A percentile compares a stretch with the other conserved stretches of the same genome.
These are phyloP conservation scores for Mesorhabditis belari DNA, from an alignment of 2,888 invertebrate species.

Conservation along the genomic window DNA sequence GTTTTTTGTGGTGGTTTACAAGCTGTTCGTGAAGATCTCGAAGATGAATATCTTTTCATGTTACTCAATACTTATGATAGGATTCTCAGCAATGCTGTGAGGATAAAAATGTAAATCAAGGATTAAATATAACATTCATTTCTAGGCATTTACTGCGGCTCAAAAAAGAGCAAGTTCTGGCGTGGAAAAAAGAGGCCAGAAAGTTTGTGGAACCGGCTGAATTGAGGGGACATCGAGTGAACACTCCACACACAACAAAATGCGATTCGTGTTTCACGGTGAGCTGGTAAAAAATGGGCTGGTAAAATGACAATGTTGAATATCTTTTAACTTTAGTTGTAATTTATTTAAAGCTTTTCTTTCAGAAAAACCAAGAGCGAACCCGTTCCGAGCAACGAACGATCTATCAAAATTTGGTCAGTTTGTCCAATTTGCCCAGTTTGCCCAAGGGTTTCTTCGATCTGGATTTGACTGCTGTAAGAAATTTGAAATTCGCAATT, in stretches of 20 bases:
- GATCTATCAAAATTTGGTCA: background rate
- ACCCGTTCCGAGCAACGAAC: background rate
- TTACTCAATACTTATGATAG: slow-evolving; percentile 68
- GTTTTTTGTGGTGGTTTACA: slow-evolving; percentile 15
- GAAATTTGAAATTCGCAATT: no score
- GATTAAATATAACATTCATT: no score
- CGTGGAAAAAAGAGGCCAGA: slow-evolving; percentile 24
- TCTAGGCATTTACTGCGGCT: slow-evolving; percentile 54
- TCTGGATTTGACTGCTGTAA: no score
- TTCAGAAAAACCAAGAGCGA: background rate
- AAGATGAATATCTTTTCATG: slow-evolving; percentile 64
- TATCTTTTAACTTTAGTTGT: no score
- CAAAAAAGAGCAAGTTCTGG: slow-evolving; percentile 41
- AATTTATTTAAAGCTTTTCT: no score
- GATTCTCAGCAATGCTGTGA: slow-evolving; percentile 65
- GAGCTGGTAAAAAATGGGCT: background rate
- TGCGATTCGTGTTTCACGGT: slow-evolving; percentile 16
- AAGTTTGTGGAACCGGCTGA: slow-evolving; percentile 19
- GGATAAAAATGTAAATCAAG: no score
- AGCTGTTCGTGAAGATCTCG: slow-evolving; percentile 56
- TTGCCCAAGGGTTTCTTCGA: no score
- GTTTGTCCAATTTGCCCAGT: background rate
- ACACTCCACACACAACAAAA: slow-evolving; percentile 12
- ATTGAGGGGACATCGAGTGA: slow-evolving; percentile 16
- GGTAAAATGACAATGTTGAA: no score